phyloP scores from a whole-genome alignment of 2,888 invertebrate species.

The Epirrita christyi region DNA sequence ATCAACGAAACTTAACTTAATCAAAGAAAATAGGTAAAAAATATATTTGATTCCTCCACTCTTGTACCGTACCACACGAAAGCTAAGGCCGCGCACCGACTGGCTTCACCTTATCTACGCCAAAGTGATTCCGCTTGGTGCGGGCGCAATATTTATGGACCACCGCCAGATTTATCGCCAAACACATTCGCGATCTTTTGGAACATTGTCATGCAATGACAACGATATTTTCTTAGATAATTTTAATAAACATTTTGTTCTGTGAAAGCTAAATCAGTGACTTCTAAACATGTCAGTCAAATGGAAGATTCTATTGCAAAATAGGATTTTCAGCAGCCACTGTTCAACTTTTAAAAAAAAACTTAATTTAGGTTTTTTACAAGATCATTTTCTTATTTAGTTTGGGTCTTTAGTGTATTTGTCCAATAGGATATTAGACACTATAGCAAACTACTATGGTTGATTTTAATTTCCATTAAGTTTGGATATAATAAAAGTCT shows the following conservation, averaged over 20 bases:
- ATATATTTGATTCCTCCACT: constrained; percentile 15
- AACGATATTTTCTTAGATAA: constrained; percentile 8
- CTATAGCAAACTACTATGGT: too few species aligned
- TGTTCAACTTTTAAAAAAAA: too few species aligned
- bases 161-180: constrained; percentile 37
- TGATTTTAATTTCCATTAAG: too few species aligned
- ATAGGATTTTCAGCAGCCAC: too few species aligned
- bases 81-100: constrained; percentile 47
- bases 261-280: neutral
- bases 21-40: neutral
- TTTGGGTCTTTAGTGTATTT: too few species aligned
- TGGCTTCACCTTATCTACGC: constrained; percentile 63
- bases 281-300: neutral
- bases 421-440: too few species aligned
- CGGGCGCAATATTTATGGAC: constrained; percentile 60
- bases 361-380: too few species aligned
- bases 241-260: constrained; percentile 3
- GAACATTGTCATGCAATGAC: constrained; percentile 27
- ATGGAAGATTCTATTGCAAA: too few species aligned
- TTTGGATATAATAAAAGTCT: too few species aligned
- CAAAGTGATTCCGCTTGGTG: constrained; percentile 62
- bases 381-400: too few species aligned
- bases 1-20: too few species aligned
- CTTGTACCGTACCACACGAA: constrained; percentile 35
- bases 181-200: constrained; percentile 20